Evolutionary conservation across 2,113 vertebrate species (phyloP).

Genomic region (Ariopsis seemanni): DNA sequence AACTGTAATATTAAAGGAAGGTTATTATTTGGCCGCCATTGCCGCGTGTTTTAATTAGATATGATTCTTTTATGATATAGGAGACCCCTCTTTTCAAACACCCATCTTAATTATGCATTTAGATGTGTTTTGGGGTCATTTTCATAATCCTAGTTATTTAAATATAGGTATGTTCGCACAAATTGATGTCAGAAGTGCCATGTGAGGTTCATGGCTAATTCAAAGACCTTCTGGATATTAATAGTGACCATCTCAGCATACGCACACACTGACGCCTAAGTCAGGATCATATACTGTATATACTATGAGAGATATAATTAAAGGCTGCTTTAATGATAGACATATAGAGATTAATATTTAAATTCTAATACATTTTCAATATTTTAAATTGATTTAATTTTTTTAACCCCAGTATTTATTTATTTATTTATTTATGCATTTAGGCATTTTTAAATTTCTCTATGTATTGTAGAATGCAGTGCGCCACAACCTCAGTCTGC

Average conservation of each 20-base stretch:
- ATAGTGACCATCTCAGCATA: constrained; percentile 2
- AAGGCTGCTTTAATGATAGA: not conserved
- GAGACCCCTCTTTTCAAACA: constrained; percentile 22
- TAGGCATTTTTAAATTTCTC: not conserved
- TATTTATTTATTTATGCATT: not conserved
- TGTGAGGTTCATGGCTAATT: constrained; percentile 32
- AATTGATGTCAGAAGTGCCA: constrained; percentile 44
- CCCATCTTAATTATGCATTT: constrained; percentile 37
- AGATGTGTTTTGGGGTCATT: constrained; percentile 21
- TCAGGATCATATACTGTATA: not conserved
- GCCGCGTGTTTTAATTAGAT: constrained; percentile 73
- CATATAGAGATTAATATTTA: not conserved
- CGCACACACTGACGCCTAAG: not conserved
- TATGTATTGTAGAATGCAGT: constrained; percentile 86
- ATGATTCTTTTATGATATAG: constrained; percentile 45
- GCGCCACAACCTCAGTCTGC: constrained; percentile 99
- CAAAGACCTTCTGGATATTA: constrained; percentile 24
- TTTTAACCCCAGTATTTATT: not conserved
- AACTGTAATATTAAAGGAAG: constrained; percentile 69
- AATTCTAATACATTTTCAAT: not conserved
- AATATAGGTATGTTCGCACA: constrained; percentile 41
- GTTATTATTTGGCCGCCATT: constrained; percentile 72
- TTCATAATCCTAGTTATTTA: constrained; percentile 34
- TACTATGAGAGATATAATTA: not conserved
- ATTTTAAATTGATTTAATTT: not conserved